Conservation (phyloP, 2,113 vertebrate species). For the Macquaria ambigua region DNA sequence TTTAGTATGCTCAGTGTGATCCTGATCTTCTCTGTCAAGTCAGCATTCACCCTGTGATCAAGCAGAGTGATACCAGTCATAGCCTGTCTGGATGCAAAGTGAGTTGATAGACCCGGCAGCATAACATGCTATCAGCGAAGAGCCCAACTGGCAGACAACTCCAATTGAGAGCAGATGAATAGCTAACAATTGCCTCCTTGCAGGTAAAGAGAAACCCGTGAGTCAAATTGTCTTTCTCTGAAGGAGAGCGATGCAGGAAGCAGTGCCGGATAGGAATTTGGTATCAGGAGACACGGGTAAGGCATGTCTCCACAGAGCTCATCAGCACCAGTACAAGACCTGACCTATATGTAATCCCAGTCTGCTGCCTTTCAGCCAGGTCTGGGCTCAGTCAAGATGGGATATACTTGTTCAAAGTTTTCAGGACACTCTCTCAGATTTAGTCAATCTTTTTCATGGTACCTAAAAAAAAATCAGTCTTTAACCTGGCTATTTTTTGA, state of each 20-base stretch:
- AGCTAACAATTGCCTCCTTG: slow-evolving; percentile 25
- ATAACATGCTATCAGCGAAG: slow-evolving; percentile 17
- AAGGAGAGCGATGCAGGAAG: background rate
- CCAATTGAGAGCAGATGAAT: slow-evolving; percentile 46
- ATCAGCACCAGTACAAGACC: slow-evolving; percentile 20
- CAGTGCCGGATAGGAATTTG: background rate
- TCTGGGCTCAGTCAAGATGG: background rate
- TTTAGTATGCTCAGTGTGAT: slow-evolving; percentile 1
- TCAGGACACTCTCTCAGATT: background rate
- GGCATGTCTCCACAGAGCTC: slow-evolving; percentile 37
- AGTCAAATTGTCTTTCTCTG: slow-evolving; percentile 29
- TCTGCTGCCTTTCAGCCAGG: slow-evolving; percentile 22
- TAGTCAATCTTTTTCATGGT: slow-evolving; percentile 4
- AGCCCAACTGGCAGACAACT: slow-evolving; percentile 16
- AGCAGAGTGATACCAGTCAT: slow-evolving; percentile 23
- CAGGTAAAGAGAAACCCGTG: slow-evolving; percentile 3
- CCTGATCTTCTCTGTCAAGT: slow-evolving; percentile 11
- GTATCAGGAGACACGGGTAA: slow-evolving; percentile 5
- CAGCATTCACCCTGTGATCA: slow-evolving; percentile 26
- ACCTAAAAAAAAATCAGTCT: background rate
- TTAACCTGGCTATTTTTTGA: slow-evolving; percentile 3
- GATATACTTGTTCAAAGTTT: slow-evolving; percentile 16
- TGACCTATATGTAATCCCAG: slow-evolving; percentile 37
- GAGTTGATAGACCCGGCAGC: slow-evolving; percentile 17
- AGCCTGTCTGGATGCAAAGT: slow-evolving; percentile 29